These are phyloP conservation scores for Tenebrio molitor DNA, from an alignment of 1,140 invertebrate species.

Conservation along the genomic window DNA sequence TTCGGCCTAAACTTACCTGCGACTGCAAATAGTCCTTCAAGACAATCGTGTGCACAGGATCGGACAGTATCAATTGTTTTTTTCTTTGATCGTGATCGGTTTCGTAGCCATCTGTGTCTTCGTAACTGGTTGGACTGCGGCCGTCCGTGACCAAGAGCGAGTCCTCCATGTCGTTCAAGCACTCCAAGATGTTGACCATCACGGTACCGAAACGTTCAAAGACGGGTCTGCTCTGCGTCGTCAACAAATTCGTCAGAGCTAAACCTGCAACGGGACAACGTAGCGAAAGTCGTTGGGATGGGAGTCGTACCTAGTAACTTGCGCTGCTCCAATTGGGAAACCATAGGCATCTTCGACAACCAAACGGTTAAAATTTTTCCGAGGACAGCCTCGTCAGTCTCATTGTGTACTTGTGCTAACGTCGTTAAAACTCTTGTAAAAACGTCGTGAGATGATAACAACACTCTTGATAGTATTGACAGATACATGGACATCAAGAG, in stretches of 20 bases:
- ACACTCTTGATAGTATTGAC: constrained; percentile 81
- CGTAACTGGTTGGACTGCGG: constrained; percentile 64
- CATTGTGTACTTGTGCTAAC: constrained; percentile 66
- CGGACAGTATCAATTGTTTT: constrained; percentile 73
- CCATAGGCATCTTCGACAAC: constrained; percentile 83
- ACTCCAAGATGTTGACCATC: constrained; percentile 83
- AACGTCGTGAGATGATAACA: constrained; percentile 80
- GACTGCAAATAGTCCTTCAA: constrained; percentile 77
- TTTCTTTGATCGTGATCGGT: constrained; percentile 72
- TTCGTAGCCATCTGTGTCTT: constrained; percentile 67
- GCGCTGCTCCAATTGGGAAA: constrained; percentile 82
- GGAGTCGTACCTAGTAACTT: constrained; percentile 77
- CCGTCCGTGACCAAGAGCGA: constrained; percentile 68
- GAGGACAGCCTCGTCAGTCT: constrained; percentile 73
- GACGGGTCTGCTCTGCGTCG: constrained; percentile 76
- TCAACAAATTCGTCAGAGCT: constrained; percentile 84
- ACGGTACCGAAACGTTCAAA: constrained; percentile 82
- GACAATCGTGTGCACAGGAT: constrained; percentile 80
- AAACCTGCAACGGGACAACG: constrained; percentile 67
- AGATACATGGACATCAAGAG: constrained; percentile 83
- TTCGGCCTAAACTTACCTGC: constrained; percentile 69
- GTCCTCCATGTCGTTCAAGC: constrained; percentile 83
- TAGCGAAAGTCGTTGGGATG: no score
- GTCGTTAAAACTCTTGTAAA: constrained; percentile 77
- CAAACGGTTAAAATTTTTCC: constrained; percentile 81